A percentile compares a stretch with the other conserved stretches of the same genome.
Evolutionary conservation across 2,888 invertebrate genomes (phyloP).

Genomic region (Erebia epiphron): DNA sequence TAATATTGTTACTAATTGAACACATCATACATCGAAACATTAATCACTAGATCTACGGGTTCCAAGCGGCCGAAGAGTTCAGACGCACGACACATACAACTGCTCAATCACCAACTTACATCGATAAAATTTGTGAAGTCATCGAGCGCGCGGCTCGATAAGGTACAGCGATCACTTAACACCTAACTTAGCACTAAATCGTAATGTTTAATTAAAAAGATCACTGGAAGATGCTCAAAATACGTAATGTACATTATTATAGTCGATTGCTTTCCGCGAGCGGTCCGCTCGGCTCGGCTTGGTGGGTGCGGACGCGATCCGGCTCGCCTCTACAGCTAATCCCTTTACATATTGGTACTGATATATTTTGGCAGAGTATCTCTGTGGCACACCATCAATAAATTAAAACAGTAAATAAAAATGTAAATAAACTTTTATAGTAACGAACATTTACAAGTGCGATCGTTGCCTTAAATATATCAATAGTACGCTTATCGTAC

Average conservation of each 20-base stretch:
- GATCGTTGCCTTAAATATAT: slow-evolving; percentile 80
- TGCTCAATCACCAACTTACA: slow-evolving; percentile 67
- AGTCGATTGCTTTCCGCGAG: slow-evolving; percentile 58
- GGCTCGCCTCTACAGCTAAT: slow-evolving; percentile 45
- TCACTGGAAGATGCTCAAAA: slow-evolving; percentile 80
- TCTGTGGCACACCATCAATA: slow-evolving; percentile 83
- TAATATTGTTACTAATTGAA: slow-evolving; percentile 74
- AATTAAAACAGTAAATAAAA: slow-evolving; percentile 80
- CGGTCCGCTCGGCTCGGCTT: slow-evolving; percentile 44
- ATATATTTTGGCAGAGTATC: slow-evolving; percentile 83
- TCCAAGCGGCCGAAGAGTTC: slow-evolving; percentile 68
- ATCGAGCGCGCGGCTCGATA: slow-evolving; percentile 65
- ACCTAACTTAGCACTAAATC: slow-evolving; percentile 73
- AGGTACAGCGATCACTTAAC: slow-evolving; percentile 74
- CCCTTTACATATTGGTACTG: slow-evolving; percentile 75
- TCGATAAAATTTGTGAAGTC: slow-evolving; percentile 76
- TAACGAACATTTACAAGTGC: slow-evolving; percentile 80
- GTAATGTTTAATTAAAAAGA: slow-evolving; percentile 70
- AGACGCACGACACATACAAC: slow-evolving; percentile 64
- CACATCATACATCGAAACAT: slow-evolving; percentile 79
- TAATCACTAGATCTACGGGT: slow-evolving; percentile 73
- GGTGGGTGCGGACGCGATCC: slow-evolving; percentile 37
- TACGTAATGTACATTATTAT: slow-evolving; percentile 56
- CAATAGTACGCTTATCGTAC: slow-evolving; percentile 75
- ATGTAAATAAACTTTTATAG: slow-evolving; percentile 79